A percentile compares a stretch with the other conserved stretches of the same genome.
These are phyloP conservation scores for Galago senegalensis DNA, from an alignment of 2,797 vertebrate genomes.

Conservation along the genomic window DNA sequence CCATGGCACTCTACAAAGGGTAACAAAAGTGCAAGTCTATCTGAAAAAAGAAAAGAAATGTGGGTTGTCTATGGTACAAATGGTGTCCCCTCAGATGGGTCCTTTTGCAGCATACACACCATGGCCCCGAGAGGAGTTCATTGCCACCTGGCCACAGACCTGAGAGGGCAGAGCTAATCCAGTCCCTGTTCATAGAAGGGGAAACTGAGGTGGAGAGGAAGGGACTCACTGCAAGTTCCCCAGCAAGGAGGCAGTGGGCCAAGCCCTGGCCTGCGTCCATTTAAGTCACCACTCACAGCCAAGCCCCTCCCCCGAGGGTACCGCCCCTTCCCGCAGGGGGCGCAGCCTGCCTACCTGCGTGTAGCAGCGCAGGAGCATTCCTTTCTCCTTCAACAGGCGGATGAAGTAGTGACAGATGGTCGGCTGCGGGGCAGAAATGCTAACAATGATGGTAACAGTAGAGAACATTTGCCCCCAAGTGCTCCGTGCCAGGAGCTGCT, in stretches of 20 bases:
- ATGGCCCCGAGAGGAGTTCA: not conserved
- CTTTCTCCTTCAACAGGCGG: constrained; percentile 94
- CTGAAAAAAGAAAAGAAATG: not conserved
- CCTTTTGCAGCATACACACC: not conserved
- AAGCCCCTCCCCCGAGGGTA: fast-evolving
- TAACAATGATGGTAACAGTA: fast-evolving
- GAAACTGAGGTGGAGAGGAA: constrained; percentile 28
- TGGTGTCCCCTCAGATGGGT: not conserved
- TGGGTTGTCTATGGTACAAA: not conserved
- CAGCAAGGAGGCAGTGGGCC: not conserved
- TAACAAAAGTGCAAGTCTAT: too few relatives aligned
- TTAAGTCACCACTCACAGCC: not conserved
- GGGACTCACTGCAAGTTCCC: not conserved
- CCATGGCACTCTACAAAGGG: too few relatives aligned
- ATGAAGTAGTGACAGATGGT: constrained; percentile 97
- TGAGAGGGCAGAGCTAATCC: not conserved
- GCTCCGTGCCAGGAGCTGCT: fast-evolving
- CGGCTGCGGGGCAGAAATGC: constrained; percentile 87
- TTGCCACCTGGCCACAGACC: not conserved
- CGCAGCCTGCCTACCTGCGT: constrained; percentile 90
- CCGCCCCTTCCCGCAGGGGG: fast-evolving
- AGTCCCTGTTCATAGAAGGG: not conserved
- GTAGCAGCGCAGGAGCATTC: constrained; percentile 94
- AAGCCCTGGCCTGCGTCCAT: too few relatives aligned
- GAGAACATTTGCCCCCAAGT: fast-evolving